Percentiles rank a stretch among this genome's conserved stretches.
Conservation (phyloP, 2,113 vertebrate species). For the Peucedramus taeniatus region DNA sequence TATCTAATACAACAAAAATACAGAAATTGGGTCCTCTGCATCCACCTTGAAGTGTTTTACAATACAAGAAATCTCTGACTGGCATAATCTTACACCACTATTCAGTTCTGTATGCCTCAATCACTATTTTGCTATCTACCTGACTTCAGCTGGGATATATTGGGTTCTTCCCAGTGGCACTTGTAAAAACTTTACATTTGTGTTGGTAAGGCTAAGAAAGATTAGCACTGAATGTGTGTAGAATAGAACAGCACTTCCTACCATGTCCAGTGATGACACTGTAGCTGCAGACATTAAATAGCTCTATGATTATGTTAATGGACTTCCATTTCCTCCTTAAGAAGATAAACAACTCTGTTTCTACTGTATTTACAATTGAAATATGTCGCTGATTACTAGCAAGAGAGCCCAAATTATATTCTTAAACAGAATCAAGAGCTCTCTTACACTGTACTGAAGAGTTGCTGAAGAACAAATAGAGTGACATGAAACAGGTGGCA, state of each 20-base stretch:
- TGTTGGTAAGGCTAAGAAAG: not conserved
- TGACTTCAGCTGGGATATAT: not conserved
- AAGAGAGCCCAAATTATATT: not conserved
- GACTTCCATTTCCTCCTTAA: not conserved
- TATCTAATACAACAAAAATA: not conserved
- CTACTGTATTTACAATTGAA: not conserved
- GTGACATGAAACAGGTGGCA: not conserved
- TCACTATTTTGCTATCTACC: not conserved
- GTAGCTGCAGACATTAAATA: not conserved
- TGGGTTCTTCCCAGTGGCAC: not conserved
- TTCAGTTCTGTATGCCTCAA: not conserved
- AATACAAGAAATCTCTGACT: not conserved
- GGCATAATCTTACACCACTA: not conserved
- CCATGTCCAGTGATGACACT: not conserved
- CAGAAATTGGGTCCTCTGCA: not conserved
- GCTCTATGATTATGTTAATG: not conserved
- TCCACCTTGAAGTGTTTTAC: not conserved
- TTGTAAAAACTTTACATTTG: not conserved
- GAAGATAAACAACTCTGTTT: not conserved
- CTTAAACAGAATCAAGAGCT: not conserved
- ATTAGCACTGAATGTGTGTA: not conserved
- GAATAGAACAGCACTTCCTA: not conserved
- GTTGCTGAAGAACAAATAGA: not conserved
- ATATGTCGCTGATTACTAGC: not conserved
- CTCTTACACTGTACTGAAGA: not conserved